Evolutionary conservation across 2,797 vertebrate species (phyloP), one percentile per base, ranked within the genome.

Genomic region (Lacerta viridis): DNA sequence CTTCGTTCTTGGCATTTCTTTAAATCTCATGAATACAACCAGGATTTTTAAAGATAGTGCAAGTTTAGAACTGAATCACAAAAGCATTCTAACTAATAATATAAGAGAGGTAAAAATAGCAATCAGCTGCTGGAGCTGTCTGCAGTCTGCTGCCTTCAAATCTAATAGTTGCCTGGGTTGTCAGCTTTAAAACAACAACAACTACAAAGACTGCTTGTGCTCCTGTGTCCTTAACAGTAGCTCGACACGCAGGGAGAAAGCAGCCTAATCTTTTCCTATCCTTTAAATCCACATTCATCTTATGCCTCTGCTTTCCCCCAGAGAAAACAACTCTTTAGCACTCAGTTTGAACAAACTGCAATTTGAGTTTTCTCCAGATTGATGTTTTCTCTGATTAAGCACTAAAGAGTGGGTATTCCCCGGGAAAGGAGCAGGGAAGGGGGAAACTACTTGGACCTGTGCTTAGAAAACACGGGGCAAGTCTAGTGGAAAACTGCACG

Each of bases 1-100:
- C 36, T 87, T 83, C 5, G 46, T 66, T 61, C 79, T 69, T 89
- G 36, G 74, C 27, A 77, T 33, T 77, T 82, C 36, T 83, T 43
- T 43, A 86, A 86, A 71, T 50, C 27, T 78, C 36, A 9, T 29
- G 27, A 79, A 83, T 77, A 77, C 46, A 68, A 39, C 72, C 33
- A 18, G 41, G n/a, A 25, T 55, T 68, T 76, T 85, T 76, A 80
- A 86, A 82, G 77, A 64, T 33, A 33, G 64, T 39, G 41, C 83
- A 23, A 41, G 36, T 80, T 46, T 85, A 75, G 64, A 80, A 86
- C 23, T 76, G 61, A 68, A 50, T 20, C 17, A 50, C 23, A 69
- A 83, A 83, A 68, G n/a, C 39, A 18, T 18, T 79, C 29, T 9
- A n/a, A 15, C 20, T 85, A 64, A 66, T 72, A 84, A 55, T 20